Percentiles rank a stretch among this genome's conserved stretches.
Evolutionary conservation across 2,888 invertebrate genomes (phyloP).

Genomic region (Drosophila fulvimacula): DNA sequence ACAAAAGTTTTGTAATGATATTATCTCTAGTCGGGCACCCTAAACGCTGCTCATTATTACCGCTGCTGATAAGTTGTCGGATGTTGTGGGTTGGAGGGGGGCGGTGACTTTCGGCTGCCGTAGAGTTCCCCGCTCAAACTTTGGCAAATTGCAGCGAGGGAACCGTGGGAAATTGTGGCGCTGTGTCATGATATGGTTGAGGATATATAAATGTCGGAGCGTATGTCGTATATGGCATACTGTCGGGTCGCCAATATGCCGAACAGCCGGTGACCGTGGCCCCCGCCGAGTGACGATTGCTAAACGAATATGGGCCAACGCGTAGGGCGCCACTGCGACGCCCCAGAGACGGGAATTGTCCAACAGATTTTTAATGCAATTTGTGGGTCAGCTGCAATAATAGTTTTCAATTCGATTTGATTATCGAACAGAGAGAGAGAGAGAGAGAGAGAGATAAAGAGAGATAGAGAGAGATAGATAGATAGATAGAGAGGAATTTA

Average conservation of each 20-base stretch:
- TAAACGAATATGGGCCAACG: constrained; percentile 43
- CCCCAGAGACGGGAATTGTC: constrained; percentile 5
- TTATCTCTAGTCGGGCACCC: constrained; percentile 12
- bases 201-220: constrained; percentile 2
- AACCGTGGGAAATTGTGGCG: constrained; percentile 61
- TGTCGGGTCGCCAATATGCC: constrained; percentile 39
- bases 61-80: constrained; percentile 64
- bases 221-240: neutral
- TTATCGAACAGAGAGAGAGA: neutral
- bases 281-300: constrained; percentile 44
- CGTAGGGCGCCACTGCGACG: constrained; percentile 53
- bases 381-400: constrained; percentile 34
- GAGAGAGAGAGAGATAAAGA: neutral
- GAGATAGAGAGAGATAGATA: neutral
- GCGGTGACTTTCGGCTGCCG: neutral
- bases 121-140: constrained; percentile 26
- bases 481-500: neutral
- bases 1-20: neutral
- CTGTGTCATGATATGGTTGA: constrained; percentile 2
- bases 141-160: constrained; percentile 28
- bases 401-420: neutral
- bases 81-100: neutral
- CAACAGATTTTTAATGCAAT: neutral
- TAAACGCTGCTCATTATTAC: constrained; percentile 58
- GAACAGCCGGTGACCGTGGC: constrained; percentile 49